Evolutionary conservation across 2,113 vertebrate genomes (phyloP).

Genomic region (Oreamnos americanus): DNA sequence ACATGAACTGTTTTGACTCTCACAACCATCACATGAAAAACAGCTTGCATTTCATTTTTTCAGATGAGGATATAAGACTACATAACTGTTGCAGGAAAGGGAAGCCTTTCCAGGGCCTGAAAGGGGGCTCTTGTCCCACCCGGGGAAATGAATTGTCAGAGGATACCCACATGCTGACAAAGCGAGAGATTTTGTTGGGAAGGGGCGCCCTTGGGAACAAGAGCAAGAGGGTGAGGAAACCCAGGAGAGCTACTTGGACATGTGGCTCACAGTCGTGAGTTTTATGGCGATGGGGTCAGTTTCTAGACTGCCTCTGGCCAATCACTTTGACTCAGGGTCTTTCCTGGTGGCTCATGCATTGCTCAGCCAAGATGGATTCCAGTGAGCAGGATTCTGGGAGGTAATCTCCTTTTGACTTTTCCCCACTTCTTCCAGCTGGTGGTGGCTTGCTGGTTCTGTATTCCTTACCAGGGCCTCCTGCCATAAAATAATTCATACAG

Average conservation of each 20-base stretch:
- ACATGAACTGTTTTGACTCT: not conserved
- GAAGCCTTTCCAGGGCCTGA: not conserved
- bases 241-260: not conserved
- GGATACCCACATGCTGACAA: not conserved
- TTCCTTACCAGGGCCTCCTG: not conserved
- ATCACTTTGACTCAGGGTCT: not conserved
- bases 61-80: not conserved
- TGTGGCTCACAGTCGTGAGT: not conserved
- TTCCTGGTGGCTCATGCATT: not conserved
- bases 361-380: not conserved
- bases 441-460: not conserved
- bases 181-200: not conserved
- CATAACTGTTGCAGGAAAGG: not conserved
- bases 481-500: not conserved
- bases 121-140: not conserved
- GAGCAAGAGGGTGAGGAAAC: not conserved
- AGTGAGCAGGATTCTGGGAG: not conserved
- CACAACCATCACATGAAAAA: not conserved
- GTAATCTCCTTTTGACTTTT: not conserved
- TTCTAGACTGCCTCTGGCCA: not conserved
- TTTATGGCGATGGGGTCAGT: not conserved
- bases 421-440: not conserved
- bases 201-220: rapidly evolving
- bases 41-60: not conserved
- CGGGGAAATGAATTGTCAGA: not conserved